Evolutionary conservation across 2,888 invertebrate genomes (phyloP), one percentile per base, ranked within the genome.

Genomic region (Urechis unicinctus): DNA sequence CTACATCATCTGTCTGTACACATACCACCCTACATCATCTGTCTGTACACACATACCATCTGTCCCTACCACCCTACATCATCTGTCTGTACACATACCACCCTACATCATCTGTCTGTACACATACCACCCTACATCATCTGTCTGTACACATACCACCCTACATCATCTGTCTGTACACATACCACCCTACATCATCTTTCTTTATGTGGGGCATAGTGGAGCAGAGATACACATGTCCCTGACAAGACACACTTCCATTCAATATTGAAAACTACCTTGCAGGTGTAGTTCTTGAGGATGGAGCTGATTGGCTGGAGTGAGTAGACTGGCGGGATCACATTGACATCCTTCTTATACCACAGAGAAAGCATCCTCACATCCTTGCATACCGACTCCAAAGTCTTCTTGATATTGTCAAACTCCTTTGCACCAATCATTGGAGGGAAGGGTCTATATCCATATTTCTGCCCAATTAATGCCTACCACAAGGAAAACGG

Each of bases 391-490:
- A 63, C 63, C 1, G 49, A 49, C n/a, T 60, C 43, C 25, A 76
- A 55, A 17, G 9, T 13, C 9, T 17, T 36, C 17, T 9, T 36
- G 36, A 36, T 36, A n/a, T 60, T 58, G 29, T 72, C 68, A 61
- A 68, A 72, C 52, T 70, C 70, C 0, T 60, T 50, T 28, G 62
- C 60, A 5, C 56, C 46, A 17, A 76, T 69, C 21, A 59, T 61
- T 3, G 66, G 56, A 1, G 74, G 75, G 41, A 73, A 61, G 1
- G 65, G 66, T 24, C 67, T 60, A 26, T 59, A 62, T 13, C 75
- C 74, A 61, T 76, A 74, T 53, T 71, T 72, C 60, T 75, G 70
- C 17, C 76, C 75, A 26, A 75, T 50, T 26, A 77, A 63, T 2
- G 66, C 64, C 76, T 75, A 57, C 9, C 55, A 47, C n/a, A 13